A percentile compares a stretch with the other conserved stretches of the same genome.
phyloP scores from a whole-genome alignment of 2,888 invertebrate species.

The Zootermopsis nevadensis region DNA sequence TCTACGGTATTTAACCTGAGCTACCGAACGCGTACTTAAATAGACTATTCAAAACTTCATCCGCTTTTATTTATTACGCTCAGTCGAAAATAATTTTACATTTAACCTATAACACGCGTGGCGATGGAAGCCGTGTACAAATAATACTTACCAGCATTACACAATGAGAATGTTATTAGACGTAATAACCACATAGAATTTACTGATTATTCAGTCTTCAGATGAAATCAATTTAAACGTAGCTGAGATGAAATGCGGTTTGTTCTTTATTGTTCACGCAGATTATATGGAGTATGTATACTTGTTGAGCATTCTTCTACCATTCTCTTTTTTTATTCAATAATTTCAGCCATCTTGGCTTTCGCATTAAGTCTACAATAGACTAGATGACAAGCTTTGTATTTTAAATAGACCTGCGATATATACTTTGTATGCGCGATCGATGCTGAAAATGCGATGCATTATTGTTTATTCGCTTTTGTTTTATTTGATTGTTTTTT shows the following conservation, averaged over 20 bases:
- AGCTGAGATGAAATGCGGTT: not conserved
- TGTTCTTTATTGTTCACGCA: not conserved
- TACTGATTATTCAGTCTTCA: not conserved
- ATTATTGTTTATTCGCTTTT: not conserved
- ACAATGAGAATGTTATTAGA: not conserved
- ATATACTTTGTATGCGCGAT: not conserved
- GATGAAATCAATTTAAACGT: not conserved
- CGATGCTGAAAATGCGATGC: not conserved
- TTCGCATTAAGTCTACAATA: not conserved
- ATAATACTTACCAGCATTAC: not conserved
- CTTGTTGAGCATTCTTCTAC: not conserved
- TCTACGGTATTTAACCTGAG: no score
- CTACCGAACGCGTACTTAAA: no score
- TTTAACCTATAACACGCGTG: not conserved
- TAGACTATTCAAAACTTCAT: no score
- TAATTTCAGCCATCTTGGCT: constrained; percentile 12
- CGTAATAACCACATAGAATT: not conserved
- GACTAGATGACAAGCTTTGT: not conserved
- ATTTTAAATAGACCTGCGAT: constrained; percentile 14
- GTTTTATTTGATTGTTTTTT: not conserved
- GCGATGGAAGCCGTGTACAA: no score
- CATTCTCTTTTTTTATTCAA: not conserved
- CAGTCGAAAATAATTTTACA: no score
- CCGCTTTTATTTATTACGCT: no score
- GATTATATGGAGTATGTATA: not conserved